Evolutionary conservation across 1,140 invertebrate genomes (phyloP).

Genomic region (Whitmania pigra): DNA sequence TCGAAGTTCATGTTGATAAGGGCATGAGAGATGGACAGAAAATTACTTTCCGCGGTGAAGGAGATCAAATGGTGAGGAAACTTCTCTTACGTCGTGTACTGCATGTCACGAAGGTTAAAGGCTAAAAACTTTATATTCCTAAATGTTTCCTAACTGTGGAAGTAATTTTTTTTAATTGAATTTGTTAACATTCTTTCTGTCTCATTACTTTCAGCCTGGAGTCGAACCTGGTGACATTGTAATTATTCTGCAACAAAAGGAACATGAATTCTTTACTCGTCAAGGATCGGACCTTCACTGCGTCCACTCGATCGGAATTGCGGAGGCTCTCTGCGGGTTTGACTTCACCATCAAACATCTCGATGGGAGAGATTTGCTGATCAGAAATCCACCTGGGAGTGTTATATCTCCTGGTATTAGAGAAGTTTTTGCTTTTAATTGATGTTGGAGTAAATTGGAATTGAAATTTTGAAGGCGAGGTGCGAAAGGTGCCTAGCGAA

Average conservation of each 20-base stretch:
- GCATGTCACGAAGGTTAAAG: not conserved
- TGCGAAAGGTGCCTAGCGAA: conserved; percentile 78
- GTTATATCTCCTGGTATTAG: conserved; percentile 64
- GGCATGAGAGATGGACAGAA: conserved; percentile 92
- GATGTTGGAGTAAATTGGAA: not conserved
- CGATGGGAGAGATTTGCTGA: conserved; percentile 75
- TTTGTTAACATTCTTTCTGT: not conserved
- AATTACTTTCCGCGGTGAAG: conserved; percentile 85
- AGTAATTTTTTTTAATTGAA: no score
- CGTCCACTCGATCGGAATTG: conserved; percentile 60
- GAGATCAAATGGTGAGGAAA: conserved; percentile 62
- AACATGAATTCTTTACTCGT: conserved; percentile 69
- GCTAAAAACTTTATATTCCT: no score
- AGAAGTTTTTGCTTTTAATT: not conserved
- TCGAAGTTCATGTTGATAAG: conserved; percentile 97
- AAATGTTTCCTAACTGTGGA: no score
- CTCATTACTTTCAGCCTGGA: conserved; percentile 57
- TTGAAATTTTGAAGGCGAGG: conserved; percentile 44
- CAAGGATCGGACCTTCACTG: conserved; percentile 73
- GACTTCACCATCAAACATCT: conserved; percentile 80
- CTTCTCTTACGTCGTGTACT: not conserved
- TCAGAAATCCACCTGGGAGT: conserved; percentile 68
- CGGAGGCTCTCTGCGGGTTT: conserved; percentile 91
- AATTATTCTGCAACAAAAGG: conserved; percentile 87
- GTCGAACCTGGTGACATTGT: conserved; percentile 82